Evolutionary conservation across 1,140 invertebrate genomes (phyloP).

Genomic region (Drosophila parvula): DNA sequence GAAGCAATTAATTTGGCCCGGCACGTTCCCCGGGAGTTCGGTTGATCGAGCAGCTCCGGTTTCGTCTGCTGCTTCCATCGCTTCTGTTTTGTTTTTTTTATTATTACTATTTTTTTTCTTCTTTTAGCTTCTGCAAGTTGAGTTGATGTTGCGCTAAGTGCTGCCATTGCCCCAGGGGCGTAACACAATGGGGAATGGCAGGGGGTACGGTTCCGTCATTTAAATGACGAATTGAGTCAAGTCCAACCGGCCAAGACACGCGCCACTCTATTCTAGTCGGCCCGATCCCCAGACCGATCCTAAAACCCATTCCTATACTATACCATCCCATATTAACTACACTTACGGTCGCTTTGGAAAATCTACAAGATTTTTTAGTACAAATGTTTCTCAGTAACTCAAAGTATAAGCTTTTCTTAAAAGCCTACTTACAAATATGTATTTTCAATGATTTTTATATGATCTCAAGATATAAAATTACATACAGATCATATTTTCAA

Average conservation of each 20-base stretch:
- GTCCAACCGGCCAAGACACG: constrained; percentile 64
- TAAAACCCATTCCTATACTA: not conserved
- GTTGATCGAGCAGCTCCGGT: constrained; percentile 39
- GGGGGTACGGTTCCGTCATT: constrained; percentile 52
- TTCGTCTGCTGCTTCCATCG: constrained; percentile 40
- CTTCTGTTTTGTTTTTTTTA: constrained; percentile 3
- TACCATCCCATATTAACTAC: not conserved
- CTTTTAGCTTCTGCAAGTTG: constrained; percentile 57
- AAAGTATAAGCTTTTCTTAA: not conserved
- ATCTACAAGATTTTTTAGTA: not conserved
- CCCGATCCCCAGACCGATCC: constrained; percentile 1
- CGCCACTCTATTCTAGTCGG: constrained; percentile 32
- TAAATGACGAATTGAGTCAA: constrained; percentile 78
- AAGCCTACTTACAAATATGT: not conserved
- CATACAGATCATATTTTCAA: not conserved
- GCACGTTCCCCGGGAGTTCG: constrained; percentile 63
- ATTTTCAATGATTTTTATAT: too few relatives aligned
- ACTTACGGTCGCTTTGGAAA: not conserved
- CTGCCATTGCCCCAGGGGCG: constrained; percentile 55
- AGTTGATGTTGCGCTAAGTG: constrained; percentile 79
- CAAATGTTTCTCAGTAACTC: not conserved
- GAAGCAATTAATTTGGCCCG: constrained; percentile 78
- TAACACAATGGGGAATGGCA: constrained; percentile 15
- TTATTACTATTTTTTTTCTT: constrained; percentile 18
- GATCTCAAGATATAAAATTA: not conserved